Conservation (phyloP, 2,797 vertebrate genomes). For the Hyperoplus lanceolatus region DNA sequence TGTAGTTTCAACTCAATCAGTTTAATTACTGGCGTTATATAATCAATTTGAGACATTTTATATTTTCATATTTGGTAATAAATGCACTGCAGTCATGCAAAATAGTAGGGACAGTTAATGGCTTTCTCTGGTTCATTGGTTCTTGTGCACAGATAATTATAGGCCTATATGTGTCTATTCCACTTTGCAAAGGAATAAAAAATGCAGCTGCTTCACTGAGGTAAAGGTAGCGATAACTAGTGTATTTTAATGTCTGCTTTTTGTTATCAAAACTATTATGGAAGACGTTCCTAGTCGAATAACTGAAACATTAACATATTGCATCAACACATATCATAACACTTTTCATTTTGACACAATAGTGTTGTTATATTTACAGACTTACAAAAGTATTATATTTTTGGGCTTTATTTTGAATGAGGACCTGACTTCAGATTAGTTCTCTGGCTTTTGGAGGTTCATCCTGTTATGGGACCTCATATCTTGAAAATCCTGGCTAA, state of each 20-base stretch:
- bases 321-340: too few species aligned
- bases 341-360: not conserved
- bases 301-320: not conserved
- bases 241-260: not conserved
- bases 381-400: not conserved
- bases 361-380: not conserved
- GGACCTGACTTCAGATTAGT: not conserved
- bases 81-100: not conserved
- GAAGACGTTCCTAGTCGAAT: not conserved
- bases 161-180: not conserved
- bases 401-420: not conserved
- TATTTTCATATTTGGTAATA: not conserved
- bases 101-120: not conserved
- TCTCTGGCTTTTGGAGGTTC: not conserved
- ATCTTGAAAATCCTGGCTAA: not conserved
- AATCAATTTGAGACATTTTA: not conserved
- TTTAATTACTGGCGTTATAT: slow-evolving; percentile 2
- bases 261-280: not conserved
- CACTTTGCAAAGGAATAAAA: not conserved
- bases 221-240: not conserved
- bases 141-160: not conserved
- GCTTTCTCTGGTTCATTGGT: not conserved
- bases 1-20: slow-evolving; percentile 1
- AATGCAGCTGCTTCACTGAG: not conserved
- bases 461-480: not conserved